Base-by-base conservation (phyloP, 1,140 invertebrate genomes). In the Lucilia cuprina region DNA sequence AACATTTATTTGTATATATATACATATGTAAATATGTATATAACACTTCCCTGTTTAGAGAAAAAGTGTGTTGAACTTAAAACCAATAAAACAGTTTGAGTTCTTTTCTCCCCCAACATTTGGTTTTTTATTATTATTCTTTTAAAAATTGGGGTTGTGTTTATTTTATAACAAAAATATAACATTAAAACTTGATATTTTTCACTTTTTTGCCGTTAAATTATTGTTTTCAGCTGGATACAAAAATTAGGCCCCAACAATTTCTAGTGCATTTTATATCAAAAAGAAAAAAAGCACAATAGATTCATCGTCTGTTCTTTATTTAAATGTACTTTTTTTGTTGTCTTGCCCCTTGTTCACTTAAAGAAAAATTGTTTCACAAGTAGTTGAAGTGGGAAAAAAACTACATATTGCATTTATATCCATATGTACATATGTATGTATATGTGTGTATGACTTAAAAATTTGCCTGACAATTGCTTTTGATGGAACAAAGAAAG, bases 111-210 rank as follows among this genome's bases (percentile, higher is more conserved):
- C 14, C 55, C 13, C 55, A 7, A 17, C 14, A 17, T 60, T n/a
- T 60, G 13, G 55, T n/a, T 7, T n/a, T 60, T 60, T 17, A 41
- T 41, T 41, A 41, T 41, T 41, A 41, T 41, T 30, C 9, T 14
- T 55, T 55, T 55, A 55, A 60, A 60, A 60, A n/a, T 60, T 60
- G 55, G 55, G 55, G 55, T 60, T 60, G 55, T 60, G n/a, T 60
- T 60, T 60, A n/a, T 60, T 17, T 17, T 17, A 17, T 17, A 60
- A 60, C n/a, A 60, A 2, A 14, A 30, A 30, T 2, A 30, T 2
- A 60, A 60, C 55, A 60, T 60, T n/a, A 60, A n/a, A 17, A 60
- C 10, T 55, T n/a, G 14, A 12, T 60, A 17, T 60, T 60, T 7
- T n/a, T 14, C 12, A 55, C 3, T 55, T 60, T 17, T 17, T 60